Evolutionary conservation across 1,140 invertebrate species (phyloP).

Genomic region (Euura saliciscinereae): DNA sequence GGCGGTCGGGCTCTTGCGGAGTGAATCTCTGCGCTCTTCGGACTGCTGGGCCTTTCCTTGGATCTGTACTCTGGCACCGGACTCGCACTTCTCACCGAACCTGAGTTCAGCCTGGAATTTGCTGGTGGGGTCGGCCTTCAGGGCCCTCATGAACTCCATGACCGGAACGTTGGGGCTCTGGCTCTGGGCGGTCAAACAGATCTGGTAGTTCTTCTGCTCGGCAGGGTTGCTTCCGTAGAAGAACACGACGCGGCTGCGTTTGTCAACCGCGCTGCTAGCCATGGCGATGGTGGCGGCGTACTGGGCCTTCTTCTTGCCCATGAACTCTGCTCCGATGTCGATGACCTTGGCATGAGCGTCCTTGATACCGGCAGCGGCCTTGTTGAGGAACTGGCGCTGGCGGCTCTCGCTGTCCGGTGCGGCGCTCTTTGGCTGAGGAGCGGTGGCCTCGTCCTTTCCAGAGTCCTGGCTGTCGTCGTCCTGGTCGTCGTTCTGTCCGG

Average conservation of each 20-base stretch:
- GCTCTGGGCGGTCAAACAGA: constrained; percentile 52
- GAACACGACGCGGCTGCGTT: constrained; percentile 57
- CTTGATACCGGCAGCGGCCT: neutral
- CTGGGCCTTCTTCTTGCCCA: constrained; percentile 53
- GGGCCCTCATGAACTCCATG: constrained; percentile 59
- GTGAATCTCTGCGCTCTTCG: constrained; percentile 55
- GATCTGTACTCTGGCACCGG: constrained; percentile 50
- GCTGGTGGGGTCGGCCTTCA: constrained; percentile 58
- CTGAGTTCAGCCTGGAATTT: constrained; percentile 57
- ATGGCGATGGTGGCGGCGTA: constrained; percentile 59
- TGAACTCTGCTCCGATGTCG: constrained; percentile 60
- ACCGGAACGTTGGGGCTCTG: constrained; percentile 51
- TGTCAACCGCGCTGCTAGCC: constrained; percentile 60
- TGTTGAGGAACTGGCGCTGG: neutral
- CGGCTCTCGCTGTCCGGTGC: neutral
- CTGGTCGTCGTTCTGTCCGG: neutral
- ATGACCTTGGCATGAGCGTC: constrained; percentile 24
- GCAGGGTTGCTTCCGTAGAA: constrained; percentile 10
- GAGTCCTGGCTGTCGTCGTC: neutral
- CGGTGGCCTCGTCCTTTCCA: neutral
- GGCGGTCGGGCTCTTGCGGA: constrained; percentile 48
- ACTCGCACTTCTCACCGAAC: constrained; percentile 49
- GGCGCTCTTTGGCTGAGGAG: neutral
- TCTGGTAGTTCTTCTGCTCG: constrained; percentile 10
- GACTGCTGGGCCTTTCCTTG: constrained; percentile 58